These are phyloP conservation scores for Maconellicoccus hirsutus DNA, from an alignment of 1,140 invertebrate species.

Conservation along the genomic window DNA sequence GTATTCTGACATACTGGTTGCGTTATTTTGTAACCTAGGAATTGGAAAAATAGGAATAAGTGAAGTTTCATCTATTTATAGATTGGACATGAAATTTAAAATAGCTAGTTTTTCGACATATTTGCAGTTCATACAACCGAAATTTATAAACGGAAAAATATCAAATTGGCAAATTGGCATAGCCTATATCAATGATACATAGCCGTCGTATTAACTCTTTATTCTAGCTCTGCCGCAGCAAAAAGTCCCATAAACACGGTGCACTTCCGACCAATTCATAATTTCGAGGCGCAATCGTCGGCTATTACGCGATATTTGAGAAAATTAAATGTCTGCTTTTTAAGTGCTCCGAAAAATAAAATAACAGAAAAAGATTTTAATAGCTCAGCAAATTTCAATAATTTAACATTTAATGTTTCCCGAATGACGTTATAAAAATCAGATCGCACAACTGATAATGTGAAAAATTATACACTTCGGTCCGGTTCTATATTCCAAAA, in stretches of 20 bases:
- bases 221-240: background rate
- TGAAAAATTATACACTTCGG: background rate
- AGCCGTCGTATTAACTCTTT: background rate
- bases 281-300: background rate
- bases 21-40: constrained; percentile 77
- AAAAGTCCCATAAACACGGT: background rate
- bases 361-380: constrained; percentile 9
- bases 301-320: background rate
- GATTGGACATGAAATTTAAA: too few relatives aligned
- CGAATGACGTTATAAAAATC: constrained; percentile 20
- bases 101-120: too few relatives aligned
- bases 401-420: constrained; percentile 21
- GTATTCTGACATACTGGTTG: constrained; percentile 61
- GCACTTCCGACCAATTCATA: background rate
- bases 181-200: background rate
- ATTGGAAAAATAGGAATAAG: too few relatives aligned
- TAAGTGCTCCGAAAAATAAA: constrained; percentile 13
- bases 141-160: too few relatives aligned
- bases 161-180: too few relatives aligned
- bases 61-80: too few relatives aligned
- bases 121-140: too few relatives aligned
- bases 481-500: background rate
- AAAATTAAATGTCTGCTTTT: constrained; percentile 11
- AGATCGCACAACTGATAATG: constrained; percentile 17
- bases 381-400: constrained; percentile 17